These are phyloP conservation scores for Hippocampus kuda DNA, from an alignment of 2,797 vertebrate species.

Conservation along the genomic window DNA sequence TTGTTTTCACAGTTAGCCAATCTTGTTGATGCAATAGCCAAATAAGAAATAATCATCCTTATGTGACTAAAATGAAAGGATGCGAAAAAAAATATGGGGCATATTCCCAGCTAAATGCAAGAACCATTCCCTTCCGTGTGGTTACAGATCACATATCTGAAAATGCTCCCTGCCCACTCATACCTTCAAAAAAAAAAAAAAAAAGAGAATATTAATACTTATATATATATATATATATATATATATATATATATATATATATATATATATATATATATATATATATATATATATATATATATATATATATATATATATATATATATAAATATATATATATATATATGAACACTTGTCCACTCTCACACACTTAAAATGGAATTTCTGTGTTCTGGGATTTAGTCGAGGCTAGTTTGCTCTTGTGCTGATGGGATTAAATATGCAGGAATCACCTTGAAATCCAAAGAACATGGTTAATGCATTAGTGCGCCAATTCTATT, in stretches of 20 bases:
- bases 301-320: background rate
- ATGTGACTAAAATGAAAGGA: background rate
- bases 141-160: background rate
- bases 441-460: conserved; percentile 41
- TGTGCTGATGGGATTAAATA: conserved; percentile 36
- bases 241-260: background rate
- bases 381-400: conserved; percentile 3
- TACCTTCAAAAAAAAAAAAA: background rate
- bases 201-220: background rate
- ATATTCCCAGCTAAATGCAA: background rate
- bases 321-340: background rate
- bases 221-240: background rate
- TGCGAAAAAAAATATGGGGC: background rate
- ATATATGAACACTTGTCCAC: background rate
- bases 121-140: background rate
- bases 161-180: background rate
- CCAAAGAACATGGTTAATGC: conserved; percentile 55
- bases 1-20: background rate
- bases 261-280: background rate
- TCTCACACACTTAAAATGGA: conserved; percentile 4
- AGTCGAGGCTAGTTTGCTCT: background rate
- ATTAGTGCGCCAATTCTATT: conserved; percentile 43
- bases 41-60: background rate
- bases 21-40: background rate
- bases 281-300: background rate